Conservation (phyloP, 2,888 invertebrate species). For the Miltochrista miniata region DNA sequence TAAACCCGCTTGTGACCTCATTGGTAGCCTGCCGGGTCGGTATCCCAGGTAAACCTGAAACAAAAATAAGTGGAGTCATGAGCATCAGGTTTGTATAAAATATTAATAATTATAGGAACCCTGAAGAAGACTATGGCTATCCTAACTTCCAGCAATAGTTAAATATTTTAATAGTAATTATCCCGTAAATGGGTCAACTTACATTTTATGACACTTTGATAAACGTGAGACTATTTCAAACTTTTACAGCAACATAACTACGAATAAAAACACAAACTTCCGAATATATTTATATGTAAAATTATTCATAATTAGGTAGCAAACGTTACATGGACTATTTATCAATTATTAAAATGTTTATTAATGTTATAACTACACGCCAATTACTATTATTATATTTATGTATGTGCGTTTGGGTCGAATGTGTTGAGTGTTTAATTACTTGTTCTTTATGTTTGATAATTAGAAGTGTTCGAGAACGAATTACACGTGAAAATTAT, state of each 20-base stretch:
- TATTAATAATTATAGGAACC: too few relatives aligned
- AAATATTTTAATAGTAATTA: too few relatives aligned
- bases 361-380: slow-evolving; percentile 24
- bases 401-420: slow-evolving; percentile 11
- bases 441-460: slow-evolving; percentile 12
- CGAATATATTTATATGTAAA: slow-evolving; percentile 61
- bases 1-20: too few relatives aligned
- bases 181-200: too few relatives aligned
- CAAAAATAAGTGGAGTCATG: too few relatives aligned
- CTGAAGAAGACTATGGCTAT: too few relatives aligned
- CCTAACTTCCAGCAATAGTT: too few relatives aligned
- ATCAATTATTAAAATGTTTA: slow-evolving; percentile 50
- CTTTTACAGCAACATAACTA: slow-evolving; percentile 5
- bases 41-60: too few relatives aligned
- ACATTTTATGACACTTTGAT: too few relatives aligned
- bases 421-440: slow-evolving; percentile 24
- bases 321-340: slow-evolving; percentile 54
- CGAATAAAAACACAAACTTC: slow-evolving; percentile 18
- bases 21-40: too few relatives aligned
- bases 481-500: slow-evolving; percentile 3
- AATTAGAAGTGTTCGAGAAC: slow-evolving; percentile 16
- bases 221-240: background rate
- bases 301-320: slow-evolving; percentile 59
- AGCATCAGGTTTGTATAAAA: too few relatives aligned
- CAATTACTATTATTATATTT: slow-evolving; percentile 25